Evolutionary conservation across 2,797 vertebrate species (phyloP), one percentile per base, ranked within the genome.

Genomic region (Leptodactylus fallax): DNA sequence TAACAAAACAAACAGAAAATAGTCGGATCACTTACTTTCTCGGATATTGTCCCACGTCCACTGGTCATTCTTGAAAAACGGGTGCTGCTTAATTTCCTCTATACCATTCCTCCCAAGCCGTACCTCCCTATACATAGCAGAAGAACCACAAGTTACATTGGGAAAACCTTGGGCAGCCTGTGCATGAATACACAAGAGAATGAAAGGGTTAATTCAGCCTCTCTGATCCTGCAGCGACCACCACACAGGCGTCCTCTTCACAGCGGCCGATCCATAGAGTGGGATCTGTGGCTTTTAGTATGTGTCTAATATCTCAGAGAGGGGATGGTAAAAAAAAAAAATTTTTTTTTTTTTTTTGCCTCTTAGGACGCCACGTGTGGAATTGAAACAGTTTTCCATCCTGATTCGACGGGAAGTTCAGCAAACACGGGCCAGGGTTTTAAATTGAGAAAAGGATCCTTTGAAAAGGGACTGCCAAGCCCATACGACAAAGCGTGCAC

Each of bases 11-110:
- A 23, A 5, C 1, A 14, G 14, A 45, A 36, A 7, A 36, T 8
- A 16, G 0, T 3, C 11, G 6, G 3, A 0, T 8, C 12, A 17
- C 97, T 97, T 92, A 99, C 98, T 97, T 88, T 97, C 97, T 95
- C 98, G 96, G 92, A 99, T 98, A 92, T 96, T 99, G 93, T 97
- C 96, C 92, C 99, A 99, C 81, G 97, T 98, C 98, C 98, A 99
- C 84, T 97, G 97, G 93, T 99, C 98, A 17, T 98, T 99, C 94
- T 94, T 97, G 94, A 99, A 99, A 94, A 99, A 99, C 89, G 95
- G 94, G 85, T 99, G 98, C 58, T 95, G 95, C 90, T 98, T 99
- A 94, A 99, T 99, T 95, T 99, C 98, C 93, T 97, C 97, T 88
- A 99, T 96, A 0, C 98, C 98, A 25, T 96, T 99, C 92, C 97